A percentile compares a stretch with the other conserved stretches of the same genome.
These are phyloP conservation scores for Sinocyclocheilus grahami DNA, from an alignment of 2,113 vertebrate species.

Conservation along the genomic window DNA sequence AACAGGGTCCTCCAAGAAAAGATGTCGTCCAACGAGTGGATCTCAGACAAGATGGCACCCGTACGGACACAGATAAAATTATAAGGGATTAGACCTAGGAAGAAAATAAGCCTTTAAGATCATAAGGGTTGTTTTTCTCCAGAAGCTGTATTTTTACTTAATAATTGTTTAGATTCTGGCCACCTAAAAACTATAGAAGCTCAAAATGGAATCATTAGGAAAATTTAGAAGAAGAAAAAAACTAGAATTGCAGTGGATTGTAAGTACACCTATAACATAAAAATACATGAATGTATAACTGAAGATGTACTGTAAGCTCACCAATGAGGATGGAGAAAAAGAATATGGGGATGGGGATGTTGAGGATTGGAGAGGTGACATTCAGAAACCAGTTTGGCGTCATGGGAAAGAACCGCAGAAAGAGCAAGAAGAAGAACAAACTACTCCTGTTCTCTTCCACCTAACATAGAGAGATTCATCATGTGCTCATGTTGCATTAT, in stretches of 20 bases:
- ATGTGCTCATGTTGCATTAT: background rate
- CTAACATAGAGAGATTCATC: constrained; percentile 67
- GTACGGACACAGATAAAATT: constrained; percentile 98
- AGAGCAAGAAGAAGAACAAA: constrained; percentile 95
- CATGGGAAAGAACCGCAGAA: constrained; percentile 96
- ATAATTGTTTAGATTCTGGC: background rate
- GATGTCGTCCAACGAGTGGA: constrained; percentile 90
- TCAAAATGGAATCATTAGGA: background rate
- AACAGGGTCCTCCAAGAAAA: constrained; percentile 90
- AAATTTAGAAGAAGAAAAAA: background rate
- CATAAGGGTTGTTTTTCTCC: background rate
- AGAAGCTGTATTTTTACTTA: background rate
- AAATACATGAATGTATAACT: background rate
- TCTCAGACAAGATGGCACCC: constrained; percentile 89
- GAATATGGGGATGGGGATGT: constrained; percentile 89
- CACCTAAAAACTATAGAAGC: background rate
- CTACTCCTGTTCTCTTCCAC: constrained; percentile 91
- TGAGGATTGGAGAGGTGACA: constrained; percentile 92
- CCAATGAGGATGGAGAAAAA: constrained; percentile 94
- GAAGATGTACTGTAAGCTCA: constrained; percentile 71
- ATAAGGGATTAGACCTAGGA: constrained; percentile 90
- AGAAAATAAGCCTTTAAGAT: background rate
- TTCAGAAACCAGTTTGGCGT: constrained; percentile 99
- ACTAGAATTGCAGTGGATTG: background rate
- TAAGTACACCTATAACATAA: background rate